phyloP scores from a whole-genome alignment of 2,888 invertebrate genomes.

The Thecophora atra region DNA sequence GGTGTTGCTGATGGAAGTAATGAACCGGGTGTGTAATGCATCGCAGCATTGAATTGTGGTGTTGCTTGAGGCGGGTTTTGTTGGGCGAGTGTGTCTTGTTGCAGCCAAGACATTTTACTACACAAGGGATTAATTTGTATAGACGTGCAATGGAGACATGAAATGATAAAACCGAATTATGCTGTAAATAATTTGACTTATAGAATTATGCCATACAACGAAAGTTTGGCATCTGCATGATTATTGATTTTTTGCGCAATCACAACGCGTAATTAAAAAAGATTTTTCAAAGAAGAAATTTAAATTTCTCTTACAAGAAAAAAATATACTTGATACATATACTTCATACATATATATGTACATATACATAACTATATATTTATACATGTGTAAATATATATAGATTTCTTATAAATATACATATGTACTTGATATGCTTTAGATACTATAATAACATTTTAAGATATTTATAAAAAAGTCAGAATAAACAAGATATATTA shows the following conservation, averaged over 20 bases:
- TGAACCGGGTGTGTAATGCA: slow-evolving; percentile 34
- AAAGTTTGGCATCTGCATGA: background rate
- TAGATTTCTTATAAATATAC: too few relatives aligned
- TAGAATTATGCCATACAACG: background rate
- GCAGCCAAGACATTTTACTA: slow-evolving; percentile 50
- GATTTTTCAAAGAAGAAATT: background rate
- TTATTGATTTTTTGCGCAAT: slow-evolving; percentile 16
- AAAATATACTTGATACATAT: background rate
- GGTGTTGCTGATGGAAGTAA: slow-evolving; percentile 4
- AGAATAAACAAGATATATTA: too few relatives aligned
- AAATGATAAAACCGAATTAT: background rate
- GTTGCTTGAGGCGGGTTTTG: slow-evolving; percentile 36
- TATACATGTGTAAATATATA: background rate
- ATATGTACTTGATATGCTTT: background rate
- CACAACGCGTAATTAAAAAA: background rate
- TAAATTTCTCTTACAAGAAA: background rate
- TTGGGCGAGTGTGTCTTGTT: slow-evolving; percentile 45
- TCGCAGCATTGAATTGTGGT: slow-evolving; percentile 21
- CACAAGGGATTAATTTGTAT: background rate
- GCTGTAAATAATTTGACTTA: background rate
- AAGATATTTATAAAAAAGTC: too few relatives aligned
- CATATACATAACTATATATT: too few relatives aligned
- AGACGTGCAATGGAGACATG: background rate
- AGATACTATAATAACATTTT: too few relatives aligned
- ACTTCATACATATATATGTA: background rate